These are phyloP conservation scores for Philonicus albiceps DNA, from an alignment of 2,888 invertebrate species.

Conservation along the genomic window DNA sequence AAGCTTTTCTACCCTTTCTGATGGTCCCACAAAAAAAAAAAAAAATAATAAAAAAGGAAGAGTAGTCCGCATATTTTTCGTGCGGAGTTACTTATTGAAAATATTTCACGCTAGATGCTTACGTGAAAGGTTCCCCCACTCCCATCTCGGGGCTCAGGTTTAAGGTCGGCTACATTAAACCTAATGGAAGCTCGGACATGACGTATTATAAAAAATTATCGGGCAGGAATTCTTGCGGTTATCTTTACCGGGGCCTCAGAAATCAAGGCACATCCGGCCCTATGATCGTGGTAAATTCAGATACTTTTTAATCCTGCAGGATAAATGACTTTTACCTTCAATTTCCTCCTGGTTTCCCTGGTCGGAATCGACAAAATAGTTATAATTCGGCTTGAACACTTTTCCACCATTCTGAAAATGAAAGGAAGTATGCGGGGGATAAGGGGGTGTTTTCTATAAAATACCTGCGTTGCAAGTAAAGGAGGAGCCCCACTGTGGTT, in stretches of 20 bases:
- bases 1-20: constrained; percentile 9
- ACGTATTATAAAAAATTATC: constrained; percentile 22
- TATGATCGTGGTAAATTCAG: constrained; percentile 2
- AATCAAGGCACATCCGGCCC: background rate
- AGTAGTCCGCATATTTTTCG: background rate
- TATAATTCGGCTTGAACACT: constrained; percentile 15
- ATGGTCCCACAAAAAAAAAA: background rate
- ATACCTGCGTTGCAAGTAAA: background rate
- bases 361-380: background rate
- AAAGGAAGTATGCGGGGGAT: background rate
- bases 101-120: constrained; percentile 21
- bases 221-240: background rate
- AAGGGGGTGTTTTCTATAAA: background rate
- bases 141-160: background rate
- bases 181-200: constrained; percentile 33
- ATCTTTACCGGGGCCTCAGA: background rate
- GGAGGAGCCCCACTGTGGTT: background rate
- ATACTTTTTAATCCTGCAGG: background rate
- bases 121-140: constrained; percentile 27
- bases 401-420: background rate
- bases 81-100: constrained; percentile 38
- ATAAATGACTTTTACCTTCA: background rate
- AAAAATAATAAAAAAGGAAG: background rate
- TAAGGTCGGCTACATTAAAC: constrained; percentile 26
- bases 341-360: background rate